Evolutionary conservation across 2,888 invertebrate species (phyloP).

Genomic region (Rosalia funebris): DNA sequence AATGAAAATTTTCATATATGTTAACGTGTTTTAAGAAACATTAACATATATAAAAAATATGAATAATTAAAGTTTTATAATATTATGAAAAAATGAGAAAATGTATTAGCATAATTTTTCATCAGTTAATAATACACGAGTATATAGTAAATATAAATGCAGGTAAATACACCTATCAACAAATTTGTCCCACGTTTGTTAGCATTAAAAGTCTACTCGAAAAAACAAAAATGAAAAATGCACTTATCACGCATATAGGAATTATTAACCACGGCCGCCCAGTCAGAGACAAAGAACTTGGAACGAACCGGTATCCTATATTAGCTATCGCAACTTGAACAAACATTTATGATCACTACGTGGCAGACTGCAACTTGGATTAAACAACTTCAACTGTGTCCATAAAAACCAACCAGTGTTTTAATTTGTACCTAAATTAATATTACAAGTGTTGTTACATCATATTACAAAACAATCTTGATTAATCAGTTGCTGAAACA

Average conservation of each 20-base stretch:
- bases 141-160: no score
- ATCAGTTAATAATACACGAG: no score
- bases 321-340: constrained; percentile 7
- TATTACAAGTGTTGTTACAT: constrained; percentile 3
- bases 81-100: no score
- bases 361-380: constrained; percentile 2
- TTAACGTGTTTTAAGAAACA: no score
- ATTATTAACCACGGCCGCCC: constrained; percentile 14
- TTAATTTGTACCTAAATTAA: constrained; percentile 13
- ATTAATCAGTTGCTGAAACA: background rate
- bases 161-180: no score
- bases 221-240: constrained; percentile 23
- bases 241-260: constrained; percentile 15
- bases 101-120: no score
- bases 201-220: constrained; percentile 14
- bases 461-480: background rate
- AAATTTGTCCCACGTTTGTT: constrained; percentile 6
- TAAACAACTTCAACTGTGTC: constrained; percentile 10
- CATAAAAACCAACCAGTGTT: constrained; percentile 12
- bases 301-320: constrained; percentile 18
- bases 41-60: no score
- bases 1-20: no score
- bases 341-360: constrained; percentile 16
- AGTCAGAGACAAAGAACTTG: constrained; percentile 8
- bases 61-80: no score